Evolutionary conservation across 2,113 vertebrate genomes (phyloP).

Genomic region (Dicaeum eximium): DNA sequence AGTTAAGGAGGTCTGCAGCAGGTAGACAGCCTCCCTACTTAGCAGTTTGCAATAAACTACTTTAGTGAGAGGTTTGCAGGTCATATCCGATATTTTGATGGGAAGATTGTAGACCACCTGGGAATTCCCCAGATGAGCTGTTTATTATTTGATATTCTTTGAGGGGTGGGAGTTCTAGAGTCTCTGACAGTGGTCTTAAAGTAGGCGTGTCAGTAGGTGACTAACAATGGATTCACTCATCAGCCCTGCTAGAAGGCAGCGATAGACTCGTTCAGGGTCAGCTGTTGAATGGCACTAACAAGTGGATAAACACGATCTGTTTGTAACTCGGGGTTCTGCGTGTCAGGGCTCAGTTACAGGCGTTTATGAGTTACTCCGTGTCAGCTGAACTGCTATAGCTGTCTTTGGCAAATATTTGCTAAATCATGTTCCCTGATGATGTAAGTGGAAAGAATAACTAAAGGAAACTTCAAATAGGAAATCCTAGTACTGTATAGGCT

Average conservation of each 20-base stretch:
- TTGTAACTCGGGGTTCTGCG: neutral
- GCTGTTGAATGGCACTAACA: slow-evolving; percentile 26
- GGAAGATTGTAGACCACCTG: neutral
- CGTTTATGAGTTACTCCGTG: neutral
- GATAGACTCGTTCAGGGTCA: neutral
- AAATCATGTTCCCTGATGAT: neutral
- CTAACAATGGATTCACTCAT: neutral
- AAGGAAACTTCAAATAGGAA: neutral
- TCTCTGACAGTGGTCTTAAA: neutral
- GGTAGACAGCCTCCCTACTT: neutral
- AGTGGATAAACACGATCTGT: slow-evolving; percentile 41
- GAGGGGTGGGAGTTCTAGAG: neutral
- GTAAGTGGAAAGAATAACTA: neutral
- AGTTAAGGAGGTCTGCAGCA: neutral
- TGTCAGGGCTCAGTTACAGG: slow-evolving; percentile 36
- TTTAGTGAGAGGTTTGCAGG: neutral
- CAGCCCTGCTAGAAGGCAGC: neutral
- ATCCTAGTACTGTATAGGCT: neutral
- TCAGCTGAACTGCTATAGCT: slow-evolving; percentile 25
- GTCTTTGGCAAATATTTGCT: slow-evolving; percentile 8
- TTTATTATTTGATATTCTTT: neutral
- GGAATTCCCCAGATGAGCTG: neutral
- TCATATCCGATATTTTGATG: neutral
- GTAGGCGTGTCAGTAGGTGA: neutral
- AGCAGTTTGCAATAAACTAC: neutral